A percentile compares a stretch with the other conserved stretches of the same genome.
Evolutionary conservation across 2,797 vertebrate species (phyloP).

Genomic region (Bucorvus abyssinicus): DNA sequence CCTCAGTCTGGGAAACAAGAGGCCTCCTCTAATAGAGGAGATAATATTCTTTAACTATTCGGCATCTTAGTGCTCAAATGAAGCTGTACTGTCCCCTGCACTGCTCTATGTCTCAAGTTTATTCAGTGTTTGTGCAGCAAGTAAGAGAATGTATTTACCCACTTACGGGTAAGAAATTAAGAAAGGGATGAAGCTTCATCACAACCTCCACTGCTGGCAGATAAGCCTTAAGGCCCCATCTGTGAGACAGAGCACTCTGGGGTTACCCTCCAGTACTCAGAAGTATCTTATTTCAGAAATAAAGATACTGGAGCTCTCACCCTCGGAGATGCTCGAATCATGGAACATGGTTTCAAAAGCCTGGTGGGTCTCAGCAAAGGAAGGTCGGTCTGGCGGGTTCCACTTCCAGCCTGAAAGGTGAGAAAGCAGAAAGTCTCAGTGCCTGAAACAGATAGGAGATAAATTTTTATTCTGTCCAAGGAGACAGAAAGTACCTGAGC

Average conservation of each 20-base stretch:
- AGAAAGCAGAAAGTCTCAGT: neutral
- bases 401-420: slow-evolving; percentile 91
- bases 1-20: neutral
- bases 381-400: slow-evolving; percentile 93
- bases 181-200: neutral
- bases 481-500: neutral
- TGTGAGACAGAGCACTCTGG: neutral
- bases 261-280: neutral
- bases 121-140: neutral
- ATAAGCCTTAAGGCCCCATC: neutral
- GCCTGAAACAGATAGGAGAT: neutral
- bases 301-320: slow-evolving; percentile 70
- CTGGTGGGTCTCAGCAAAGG: slow-evolving; percentile 97
- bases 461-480: neutral
- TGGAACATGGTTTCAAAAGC: slow-evolving; percentile 99
- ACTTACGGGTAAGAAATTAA: neutral
- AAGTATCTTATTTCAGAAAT: neutral
- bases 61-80: neutral
- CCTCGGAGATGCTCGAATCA: slow-evolving; percentile 98
- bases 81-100: neutral
- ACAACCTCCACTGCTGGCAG: neutral
- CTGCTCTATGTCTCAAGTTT: neutral
- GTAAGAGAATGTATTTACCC: neutral
- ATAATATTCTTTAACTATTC: neutral
- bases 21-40: neutral